Evolutionary conservation across 2,888 invertebrate species (phyloP), one percentile per base, ranked within the genome.

Genomic region (Petrolisthes cinctipes): DNA sequence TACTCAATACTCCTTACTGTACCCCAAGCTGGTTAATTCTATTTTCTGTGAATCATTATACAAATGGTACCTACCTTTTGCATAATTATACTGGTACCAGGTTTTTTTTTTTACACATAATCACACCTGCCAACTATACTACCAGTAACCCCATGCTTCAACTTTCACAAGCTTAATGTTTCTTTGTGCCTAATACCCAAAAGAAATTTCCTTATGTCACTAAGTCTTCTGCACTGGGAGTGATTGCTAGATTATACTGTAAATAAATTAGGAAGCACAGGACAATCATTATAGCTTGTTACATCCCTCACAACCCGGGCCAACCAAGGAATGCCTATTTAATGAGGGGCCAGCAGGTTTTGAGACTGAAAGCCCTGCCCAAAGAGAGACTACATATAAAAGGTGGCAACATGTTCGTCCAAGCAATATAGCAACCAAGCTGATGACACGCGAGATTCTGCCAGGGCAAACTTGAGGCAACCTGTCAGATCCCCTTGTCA

Each of bases 401-500:
- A 87, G 66, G 83, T 80, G 83, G 80, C 83, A 71, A 80, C 79
- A 79, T 78, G 79, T 81, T 83, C 86, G 79, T 80, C 79, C 83
- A 83, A 86, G 86, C 86, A 83, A 76, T 78, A 82, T 82, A 82
- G 73, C 79, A 83, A 87, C 79, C 83, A 87, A 87, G 86, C 86
- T 68, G 79, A 87, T 83, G 83, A 71, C 79, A 68, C 83, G 73
- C 20, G 86, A 83, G 86, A 87, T 83, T 83, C 83, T 83, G 86
- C 83, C 83, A 83, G 83, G 83, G 78, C 83, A 87, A 76, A 83
- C 51, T 56, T 76, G 78, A 61, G 76, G 86, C 83, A 78, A 83
- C 76, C 51, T 54, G 83, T 83, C 83, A 83, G 79, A 83, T 87
- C 83, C 78, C 84, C 84, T 61, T 54, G 61, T 53, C 66, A 57